Base-by-base conservation (phyloP, 1,140 invertebrate genomes). In the Drosophila serrata region DNA sequence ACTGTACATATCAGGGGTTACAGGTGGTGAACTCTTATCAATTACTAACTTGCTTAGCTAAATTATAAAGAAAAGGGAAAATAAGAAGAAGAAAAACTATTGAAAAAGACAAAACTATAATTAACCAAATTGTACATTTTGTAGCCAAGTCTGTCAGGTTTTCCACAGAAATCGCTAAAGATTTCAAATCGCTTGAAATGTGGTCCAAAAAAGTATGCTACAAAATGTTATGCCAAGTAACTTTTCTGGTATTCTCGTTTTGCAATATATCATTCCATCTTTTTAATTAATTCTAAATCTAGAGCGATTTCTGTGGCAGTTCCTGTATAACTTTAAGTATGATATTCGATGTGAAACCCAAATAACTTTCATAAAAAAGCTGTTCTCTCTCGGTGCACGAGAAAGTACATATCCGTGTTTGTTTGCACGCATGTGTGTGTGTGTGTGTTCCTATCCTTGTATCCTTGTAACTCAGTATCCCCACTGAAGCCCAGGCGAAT, bases 1-100 rank as follows among this genome's bases (percentile, higher is more conserved):
- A 68, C 55, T 84, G 81, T 86, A 86, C 82, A 86, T 86, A 86
- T 86, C 75, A 79, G 65, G 43, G 59, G 63, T 67, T 67, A 53
- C 22, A 37, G 35, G 64, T 53, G 58, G 31, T 43, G 39, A 69
- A 60, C 46, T 51, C 46, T 31, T 58, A 58, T 77, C 48, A 78
- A 74, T 63, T 81, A 82, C 63, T 45, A 59, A 69, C 60, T 37
- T 55, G 57, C 67, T 67, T 82, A 69, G 61, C 57, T 46, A 76
- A 74, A 29, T 60, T 60, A 60, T 51, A 73, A 70, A 49, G 39
- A 5, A 6, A 40, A 60, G 11, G 4, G 5, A 12, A 4, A 64
- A 48, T 43, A 55, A 7, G 7, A 27, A 33, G 22, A 63, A 53
- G 42, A 27, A 17, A 59, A 17, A 11, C n/a, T n/a, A n/a, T n/a